Percentiles rank a stretch among this genome's conserved stretches.
These are phyloP conservation scores for Anolis apletophallus DNA, from an alignment of 2,797 vertebrate genomes.

Conservation along the genomic window DNA sequence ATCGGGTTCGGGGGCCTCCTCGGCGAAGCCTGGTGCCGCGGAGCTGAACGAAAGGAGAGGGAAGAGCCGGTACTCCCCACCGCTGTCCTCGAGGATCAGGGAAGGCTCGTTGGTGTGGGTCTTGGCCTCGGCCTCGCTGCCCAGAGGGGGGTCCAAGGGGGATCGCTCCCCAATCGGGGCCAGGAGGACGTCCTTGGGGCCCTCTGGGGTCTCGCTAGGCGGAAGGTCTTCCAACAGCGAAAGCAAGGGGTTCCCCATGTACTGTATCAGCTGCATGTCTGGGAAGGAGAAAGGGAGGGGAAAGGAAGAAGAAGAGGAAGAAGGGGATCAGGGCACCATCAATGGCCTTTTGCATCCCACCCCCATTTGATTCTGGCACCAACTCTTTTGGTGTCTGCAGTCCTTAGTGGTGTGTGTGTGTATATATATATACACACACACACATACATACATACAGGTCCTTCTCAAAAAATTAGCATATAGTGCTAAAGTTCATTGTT, in stretches of 20 bases:
- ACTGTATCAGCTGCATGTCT: constrained; percentile 75
- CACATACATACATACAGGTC: too few relatives aligned
- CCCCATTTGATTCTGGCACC: too few relatives aligned
- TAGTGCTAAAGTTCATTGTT: too few relatives aligned
- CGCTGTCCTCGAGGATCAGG: constrained; percentile 62
- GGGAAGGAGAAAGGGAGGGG: constrained; percentile 25
- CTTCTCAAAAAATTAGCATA: too few relatives aligned
- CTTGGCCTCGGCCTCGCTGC: constrained; percentile 22
- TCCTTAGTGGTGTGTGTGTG: too few relatives aligned
- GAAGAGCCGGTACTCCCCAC: constrained; percentile 62
- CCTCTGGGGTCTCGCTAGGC: constrained; percentile 39
- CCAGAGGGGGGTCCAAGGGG: constrained; percentile 22
- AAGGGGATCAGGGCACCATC: too few relatives aligned
- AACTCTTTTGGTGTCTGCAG: too few relatives aligned
- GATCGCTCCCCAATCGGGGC: constrained; percentile 47
- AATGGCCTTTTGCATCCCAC: too few relatives aligned
- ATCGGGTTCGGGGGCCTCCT: constrained; percentile 71
- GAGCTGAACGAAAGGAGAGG: constrained; percentile 71
- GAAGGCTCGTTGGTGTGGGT: constrained; percentile 34
- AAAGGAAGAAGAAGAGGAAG: not conserved
- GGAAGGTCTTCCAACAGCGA: constrained; percentile 67
- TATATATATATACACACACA: too few relatives aligned
- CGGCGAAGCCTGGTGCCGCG: constrained; percentile 70
- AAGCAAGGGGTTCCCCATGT: constrained; percentile 67
- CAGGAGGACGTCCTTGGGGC: constrained; percentile 55